Evolutionary conservation across 2,888 invertebrate genomes (phyloP).

Genomic region (Synergus laeviventris): DNA sequence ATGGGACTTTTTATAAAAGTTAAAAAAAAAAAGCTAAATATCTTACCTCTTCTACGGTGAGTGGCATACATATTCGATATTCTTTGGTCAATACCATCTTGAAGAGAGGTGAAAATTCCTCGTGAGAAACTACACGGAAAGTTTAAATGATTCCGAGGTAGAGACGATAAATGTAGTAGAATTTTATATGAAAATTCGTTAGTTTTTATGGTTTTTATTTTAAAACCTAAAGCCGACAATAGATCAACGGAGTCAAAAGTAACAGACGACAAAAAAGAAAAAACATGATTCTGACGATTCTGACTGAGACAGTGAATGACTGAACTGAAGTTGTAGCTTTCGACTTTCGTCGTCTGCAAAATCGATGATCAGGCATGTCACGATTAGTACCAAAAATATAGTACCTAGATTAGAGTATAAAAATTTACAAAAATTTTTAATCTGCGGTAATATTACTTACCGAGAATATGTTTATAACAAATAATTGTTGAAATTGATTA

Average conservation of each 20-base stretch:
- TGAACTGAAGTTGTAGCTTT: neutral
- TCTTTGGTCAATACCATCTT: slow-evolving; percentile 91
- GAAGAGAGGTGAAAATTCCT: slow-evolving; percentile 35
- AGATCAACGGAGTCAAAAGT: neutral
- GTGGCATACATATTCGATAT: slow-evolving; percentile 94
- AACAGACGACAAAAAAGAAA: slow-evolving; percentile 19
- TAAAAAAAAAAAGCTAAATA: slow-evolving; percentile 57
- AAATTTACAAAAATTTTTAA: too few species aligned
- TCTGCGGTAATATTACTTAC: too few species aligned
- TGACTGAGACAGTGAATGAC: too few species aligned
- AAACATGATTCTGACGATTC: neutral
- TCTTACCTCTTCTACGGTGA: slow-evolving; percentile 95
- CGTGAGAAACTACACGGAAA: neutral
- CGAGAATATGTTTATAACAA: too few species aligned
- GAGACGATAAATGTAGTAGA: neutral
- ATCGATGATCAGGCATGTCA: slow-evolving; percentile 16
- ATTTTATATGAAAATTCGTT: neutral
- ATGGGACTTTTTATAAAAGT: slow-evolving; percentile 31
- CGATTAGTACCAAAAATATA: neutral
- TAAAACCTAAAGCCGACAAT: slow-evolving; percentile 21
- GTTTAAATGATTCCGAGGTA: neutral
- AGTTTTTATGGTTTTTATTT: neutral
- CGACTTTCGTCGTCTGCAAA: neutral
- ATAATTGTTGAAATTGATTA: too few species aligned
- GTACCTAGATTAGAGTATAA: too few species aligned